Evolutionary conservation across 1,140 invertebrate genomes (phyloP).

Genomic region (Andrena cerasifolii): DNA sequence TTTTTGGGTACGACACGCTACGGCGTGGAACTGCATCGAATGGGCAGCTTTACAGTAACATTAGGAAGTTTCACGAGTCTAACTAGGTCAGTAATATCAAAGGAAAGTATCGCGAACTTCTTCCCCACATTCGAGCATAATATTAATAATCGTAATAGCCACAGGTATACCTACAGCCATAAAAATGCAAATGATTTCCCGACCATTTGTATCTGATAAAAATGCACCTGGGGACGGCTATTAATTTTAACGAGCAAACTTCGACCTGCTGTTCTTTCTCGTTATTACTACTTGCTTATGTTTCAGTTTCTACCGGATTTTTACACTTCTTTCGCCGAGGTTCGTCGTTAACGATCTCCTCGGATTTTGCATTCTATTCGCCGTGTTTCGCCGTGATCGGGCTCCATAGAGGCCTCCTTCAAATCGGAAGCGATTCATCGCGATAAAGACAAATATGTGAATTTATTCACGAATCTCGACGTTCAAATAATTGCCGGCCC

Average conservation of each 20-base stretch:
- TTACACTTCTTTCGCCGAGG: no score
- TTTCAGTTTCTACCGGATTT: not conserved
- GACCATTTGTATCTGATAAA: not conserved
- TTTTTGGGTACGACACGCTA: no score
- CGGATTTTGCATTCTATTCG: not conserved
- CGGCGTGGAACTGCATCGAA: not conserved
- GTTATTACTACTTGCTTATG: not conserved
- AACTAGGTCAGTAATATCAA: slow-evolving; percentile 3
- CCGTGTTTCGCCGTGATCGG: no score
- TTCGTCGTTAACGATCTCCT: not conserved
- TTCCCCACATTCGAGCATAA: no score
- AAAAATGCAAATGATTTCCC: not conserved
- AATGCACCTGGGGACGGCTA: not conserved
- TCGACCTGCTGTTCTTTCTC: not conserved
- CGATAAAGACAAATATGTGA: no score
- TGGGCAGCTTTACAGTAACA: no score
- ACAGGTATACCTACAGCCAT: not conserved
- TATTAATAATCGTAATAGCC: not conserved
- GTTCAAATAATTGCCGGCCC: no score
- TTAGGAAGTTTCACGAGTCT: not conserved
- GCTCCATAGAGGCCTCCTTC: no score
- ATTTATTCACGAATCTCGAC: no score
- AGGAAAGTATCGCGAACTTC: not conserved
- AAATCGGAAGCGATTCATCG: no score
- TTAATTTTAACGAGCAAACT: slow-evolving; percentile 1